Percentiles rank a stretch among this genome's conserved stretches.
These are phyloP conservation scores for Psix sp. DNA, from an alignment of 1,140 invertebrate genomes.

Conservation along the genomic window DNA sequence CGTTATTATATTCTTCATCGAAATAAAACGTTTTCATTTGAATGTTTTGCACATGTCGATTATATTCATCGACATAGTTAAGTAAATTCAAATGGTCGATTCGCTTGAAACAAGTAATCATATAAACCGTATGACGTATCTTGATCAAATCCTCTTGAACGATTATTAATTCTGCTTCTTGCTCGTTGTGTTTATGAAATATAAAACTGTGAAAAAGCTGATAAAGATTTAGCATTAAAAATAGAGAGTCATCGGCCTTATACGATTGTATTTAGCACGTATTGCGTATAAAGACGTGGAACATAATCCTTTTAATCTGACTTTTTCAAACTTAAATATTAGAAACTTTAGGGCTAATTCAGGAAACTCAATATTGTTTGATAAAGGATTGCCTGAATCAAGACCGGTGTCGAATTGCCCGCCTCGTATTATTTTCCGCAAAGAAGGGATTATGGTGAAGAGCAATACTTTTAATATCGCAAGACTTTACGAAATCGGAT, in stretches of 20 bases:
- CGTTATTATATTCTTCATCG: too few relatives aligned
- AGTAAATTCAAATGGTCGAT: too few relatives aligned
- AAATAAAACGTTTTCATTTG: too few relatives aligned
- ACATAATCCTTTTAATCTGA: slow-evolving; percentile 74
- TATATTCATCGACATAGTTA: too few relatives aligned
- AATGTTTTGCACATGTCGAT: too few relatives aligned
- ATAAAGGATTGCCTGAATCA: slow-evolving; percentile 57
- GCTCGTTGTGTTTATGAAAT: slow-evolving; percentile 73
- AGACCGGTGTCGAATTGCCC: slow-evolving; percentile 69
- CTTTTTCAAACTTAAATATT: slow-evolving; percentile 68
- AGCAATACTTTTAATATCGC: slow-evolving; percentile 73
- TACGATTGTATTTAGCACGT: slow-evolving; percentile 17
- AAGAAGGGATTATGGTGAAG: slow-evolving; percentile 72
- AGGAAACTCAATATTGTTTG: slow-evolving; percentile 73
- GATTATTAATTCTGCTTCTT: slow-evolving; percentile 31
- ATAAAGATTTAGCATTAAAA: slow-evolving; percentile 72
- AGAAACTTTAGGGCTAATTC: slow-evolving; percentile 70
- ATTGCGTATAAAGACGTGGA: slow-evolving; percentile 68
- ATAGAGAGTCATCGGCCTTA: slow-evolving; percentile 45
- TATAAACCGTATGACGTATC: slow-evolving; percentile 49
- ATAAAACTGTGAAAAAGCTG: slow-evolving; percentile 76
- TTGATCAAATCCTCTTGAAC: slow-evolving; percentile 6
- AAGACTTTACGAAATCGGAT: slow-evolving; percentile 70
- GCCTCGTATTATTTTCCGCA: slow-evolving; percentile 74
- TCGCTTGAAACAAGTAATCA: not conserved